A percentile compares a stretch with the other conserved stretches of the same genome.
These are phyloP conservation scores for Mormyrus hasselquistii DNA, from an alignment of 2,797 vertebrate genomes.

Conservation along the genomic window DNA sequence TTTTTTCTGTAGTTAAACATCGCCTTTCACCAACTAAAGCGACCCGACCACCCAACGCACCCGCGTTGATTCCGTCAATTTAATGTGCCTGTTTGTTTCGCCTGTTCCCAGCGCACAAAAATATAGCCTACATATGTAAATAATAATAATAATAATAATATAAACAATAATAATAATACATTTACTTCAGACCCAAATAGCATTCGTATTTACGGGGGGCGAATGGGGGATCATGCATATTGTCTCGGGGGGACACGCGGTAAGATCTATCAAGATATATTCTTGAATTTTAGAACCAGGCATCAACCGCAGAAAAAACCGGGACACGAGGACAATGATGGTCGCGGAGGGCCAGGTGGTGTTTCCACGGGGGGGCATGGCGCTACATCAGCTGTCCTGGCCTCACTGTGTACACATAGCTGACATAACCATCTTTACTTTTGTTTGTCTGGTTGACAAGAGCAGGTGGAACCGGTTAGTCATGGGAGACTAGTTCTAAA, in stretches of 20 bases:
- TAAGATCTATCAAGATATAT: too few relatives aligned
- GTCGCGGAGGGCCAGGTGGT: not conserved
- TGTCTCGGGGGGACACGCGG: too few relatives aligned
- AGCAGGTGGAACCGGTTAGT: slow-evolving; percentile 1
- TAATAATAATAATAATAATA: not conserved
- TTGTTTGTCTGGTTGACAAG: not conserved
- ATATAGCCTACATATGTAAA: not conserved
- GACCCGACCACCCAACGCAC: not conserved
- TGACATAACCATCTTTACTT: not conserved
- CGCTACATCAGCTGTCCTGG: not conserved
- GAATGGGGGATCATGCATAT: too few relatives aligned
- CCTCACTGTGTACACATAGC: not conserved
- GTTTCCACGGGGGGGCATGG: not conserved
- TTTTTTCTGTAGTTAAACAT: not conserved
- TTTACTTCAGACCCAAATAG: too few relatives aligned
- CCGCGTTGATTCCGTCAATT: not conserved
- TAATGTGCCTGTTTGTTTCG: not conserved
- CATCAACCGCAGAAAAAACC: not conserved
- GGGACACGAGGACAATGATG: not conserved
- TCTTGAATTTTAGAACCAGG: too few relatives aligned
- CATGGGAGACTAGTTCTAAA: not conserved
- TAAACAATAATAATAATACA: too few relatives aligned
- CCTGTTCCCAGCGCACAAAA: not conserved
- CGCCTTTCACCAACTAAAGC: not conserved
- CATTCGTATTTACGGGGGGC: too few relatives aligned